Evolutionary conservation across 1,140 invertebrate species (phyloP).

Genomic region (Lepidurus apus): DNA sequence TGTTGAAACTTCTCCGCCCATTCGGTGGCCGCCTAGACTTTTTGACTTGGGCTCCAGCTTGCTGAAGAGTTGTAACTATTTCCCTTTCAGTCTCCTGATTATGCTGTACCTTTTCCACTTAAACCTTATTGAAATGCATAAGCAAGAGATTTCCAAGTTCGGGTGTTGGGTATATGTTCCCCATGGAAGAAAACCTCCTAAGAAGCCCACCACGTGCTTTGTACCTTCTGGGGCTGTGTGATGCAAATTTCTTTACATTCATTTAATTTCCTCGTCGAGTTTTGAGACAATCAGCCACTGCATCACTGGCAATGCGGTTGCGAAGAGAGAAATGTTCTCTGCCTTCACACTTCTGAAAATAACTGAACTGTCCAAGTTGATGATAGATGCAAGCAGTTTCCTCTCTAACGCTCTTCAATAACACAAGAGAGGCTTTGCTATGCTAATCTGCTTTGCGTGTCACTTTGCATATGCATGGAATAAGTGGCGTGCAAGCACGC

Average conservation of each 20-base stretch:
- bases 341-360: conserved; percentile 1
- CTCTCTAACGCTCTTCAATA: too few relatives aligned
- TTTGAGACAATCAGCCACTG: conserved; percentile 11
- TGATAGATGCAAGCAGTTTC: too few relatives aligned
- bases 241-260: background rate
- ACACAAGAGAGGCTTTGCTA: background rate
- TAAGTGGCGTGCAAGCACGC: conserved; percentile 17
- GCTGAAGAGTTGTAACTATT: background rate
- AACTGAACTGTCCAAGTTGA: background rate
- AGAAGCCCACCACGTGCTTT: background rate
- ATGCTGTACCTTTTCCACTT: conserved; percentile 11
- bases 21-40: background rate
- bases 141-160: conserved; percentile 1
- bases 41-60: background rate
- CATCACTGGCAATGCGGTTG: too few relatives aligned
- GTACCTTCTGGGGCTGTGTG: background rate
- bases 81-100: background rate
- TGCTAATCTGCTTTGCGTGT: conserved; percentile 10
- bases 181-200: background rate
- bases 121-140: conserved; percentile 10
- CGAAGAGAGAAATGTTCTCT: too few relatives aligned
- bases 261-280: conserved; percentile 11
- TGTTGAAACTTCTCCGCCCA: conserved; percentile 21
- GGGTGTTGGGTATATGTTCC: background rate
- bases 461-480: conserved; percentile 18